Conservation (phyloP, 2,888 invertebrate species). For the Eucriotettix oculatus region DNA sequence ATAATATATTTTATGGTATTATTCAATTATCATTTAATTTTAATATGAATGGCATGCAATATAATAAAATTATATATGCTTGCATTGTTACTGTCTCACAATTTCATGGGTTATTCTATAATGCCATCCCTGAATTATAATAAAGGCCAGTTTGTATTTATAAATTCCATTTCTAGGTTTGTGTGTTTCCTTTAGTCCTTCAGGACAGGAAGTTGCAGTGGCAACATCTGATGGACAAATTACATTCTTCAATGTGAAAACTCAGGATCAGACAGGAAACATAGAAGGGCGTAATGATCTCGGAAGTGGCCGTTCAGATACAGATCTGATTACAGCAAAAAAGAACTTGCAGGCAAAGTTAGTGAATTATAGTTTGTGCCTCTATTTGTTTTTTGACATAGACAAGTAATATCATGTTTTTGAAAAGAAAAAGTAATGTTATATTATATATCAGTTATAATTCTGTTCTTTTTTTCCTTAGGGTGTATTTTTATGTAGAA, state of each 20-base stretch:
- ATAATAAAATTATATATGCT: no score
- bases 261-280: slow-evolving; percentile 49
- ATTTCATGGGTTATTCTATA: no score
- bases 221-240: slow-evolving; percentile 80
- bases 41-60: no score
- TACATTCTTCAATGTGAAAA: slow-evolving; percentile 57
- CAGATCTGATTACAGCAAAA: slow-evolving; percentile 75
- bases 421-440: background rate
- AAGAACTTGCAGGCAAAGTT: slow-evolving; percentile 72
- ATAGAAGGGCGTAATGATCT: slow-evolving; percentile 86
- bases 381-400: slow-evolving; percentile 1
- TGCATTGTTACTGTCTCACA: no score
- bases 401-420: background rate
- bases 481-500: no score
- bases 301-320: slow-evolving; percentile 64
- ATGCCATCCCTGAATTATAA: no score
- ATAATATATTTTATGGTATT: no score
- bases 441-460: background rate
- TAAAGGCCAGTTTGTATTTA: no score
- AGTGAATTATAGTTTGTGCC: slow-evolving; percentile 5
- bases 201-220: slow-evolving; percentile 84
- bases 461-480: no score
- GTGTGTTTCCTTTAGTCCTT: slow-evolving; percentile 72
- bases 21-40: no score
- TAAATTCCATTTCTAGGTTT: slow-evolving; percentile 32